A percentile compares a stretch with the other conserved stretches of the same genome.
Conservation (phyloP, 2,888 invertebrate species). For the Aleiodes testaceus region DNA sequence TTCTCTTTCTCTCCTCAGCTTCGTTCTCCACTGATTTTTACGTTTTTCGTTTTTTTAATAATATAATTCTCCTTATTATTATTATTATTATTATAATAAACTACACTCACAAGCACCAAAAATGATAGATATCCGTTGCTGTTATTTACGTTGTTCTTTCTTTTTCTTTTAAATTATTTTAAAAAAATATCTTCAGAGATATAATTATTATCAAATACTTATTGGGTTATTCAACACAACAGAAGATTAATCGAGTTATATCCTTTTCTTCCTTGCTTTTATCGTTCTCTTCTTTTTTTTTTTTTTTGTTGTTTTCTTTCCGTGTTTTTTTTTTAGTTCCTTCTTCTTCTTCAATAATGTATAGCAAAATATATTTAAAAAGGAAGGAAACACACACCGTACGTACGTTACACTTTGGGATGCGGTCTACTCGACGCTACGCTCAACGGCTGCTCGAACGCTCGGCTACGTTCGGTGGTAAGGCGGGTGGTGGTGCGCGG, state of each 20-base stretch:
- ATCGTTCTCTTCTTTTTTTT: conserved; percentile 30
- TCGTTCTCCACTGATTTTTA: not conserved
- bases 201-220: too few species aligned
- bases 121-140: conserved; percentile 4
- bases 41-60: conserved; percentile 7
- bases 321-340: conserved; percentile 28
- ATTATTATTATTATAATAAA: too few species aligned
- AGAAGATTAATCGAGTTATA: not conserved
- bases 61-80: not conserved
- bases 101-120: conserved; percentile 2
- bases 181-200: not conserved
- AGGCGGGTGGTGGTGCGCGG: conserved; percentile 59
- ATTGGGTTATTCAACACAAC: too few species aligned
- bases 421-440: conserved; percentile 71
- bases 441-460: conserved; percentile 68
- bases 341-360: conserved; percentile 13
- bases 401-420: conserved; percentile 59
- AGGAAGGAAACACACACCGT: conserved; percentile 46
- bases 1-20: conserved; percentile 34
- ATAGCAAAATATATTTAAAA: conserved; percentile 38
- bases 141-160: conserved; percentile 35
- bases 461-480: conserved; percentile 67
- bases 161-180: conserved; percentile 19
- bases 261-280: conserved; percentile 9
- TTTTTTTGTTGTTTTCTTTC: conserved; percentile 19